Evolutionary conservation across 2,888 invertebrate genomes (phyloP).

Genomic region (Cantharis rufa): DNA sequence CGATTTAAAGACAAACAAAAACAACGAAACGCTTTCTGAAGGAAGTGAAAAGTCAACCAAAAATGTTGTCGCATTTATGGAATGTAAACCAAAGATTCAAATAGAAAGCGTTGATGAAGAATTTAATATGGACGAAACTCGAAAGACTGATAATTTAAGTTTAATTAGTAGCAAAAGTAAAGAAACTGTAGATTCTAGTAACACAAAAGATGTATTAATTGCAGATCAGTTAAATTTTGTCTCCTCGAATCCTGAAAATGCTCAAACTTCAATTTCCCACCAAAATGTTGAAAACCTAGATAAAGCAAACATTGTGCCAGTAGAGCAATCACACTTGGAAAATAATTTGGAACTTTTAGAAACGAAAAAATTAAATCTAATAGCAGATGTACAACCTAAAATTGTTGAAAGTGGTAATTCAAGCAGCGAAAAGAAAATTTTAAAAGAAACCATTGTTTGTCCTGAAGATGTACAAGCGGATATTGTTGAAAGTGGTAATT

Average conservation of each 20-base stretch:
- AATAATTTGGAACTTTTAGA: not conserved
- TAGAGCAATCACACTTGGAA: not conserved
- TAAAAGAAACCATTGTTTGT: too few species aligned
- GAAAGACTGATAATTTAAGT: slow-evolving; percentile 25
- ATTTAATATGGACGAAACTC: slow-evolving; percentile 11
- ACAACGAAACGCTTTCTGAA: not conserved
- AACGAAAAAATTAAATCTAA: not conserved
- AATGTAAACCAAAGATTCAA: slow-evolving; percentile 26
- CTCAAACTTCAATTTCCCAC: not conserved
- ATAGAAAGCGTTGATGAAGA: slow-evolving; percentile 13
- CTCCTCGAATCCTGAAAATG: not conserved
- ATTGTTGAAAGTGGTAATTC: not conserved
- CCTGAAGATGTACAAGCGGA: not conserved
- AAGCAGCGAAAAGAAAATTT: not conserved
- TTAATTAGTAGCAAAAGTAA: slow-evolving; percentile 16
- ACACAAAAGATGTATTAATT: not conserved
- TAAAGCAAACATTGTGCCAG: not conserved
- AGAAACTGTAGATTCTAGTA: not conserved
- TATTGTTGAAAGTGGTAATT: not conserved
- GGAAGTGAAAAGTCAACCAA: not conserved
- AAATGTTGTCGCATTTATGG: not conserved
- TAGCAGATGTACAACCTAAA: not conserved
- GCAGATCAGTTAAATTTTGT: not conserved
- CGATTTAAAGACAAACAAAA: not conserved
- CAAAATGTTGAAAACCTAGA: not conserved